Evolutionary conservation across 2,888 invertebrate genomes (phyloP).

Genomic region (Campoplex nolae): DNA sequence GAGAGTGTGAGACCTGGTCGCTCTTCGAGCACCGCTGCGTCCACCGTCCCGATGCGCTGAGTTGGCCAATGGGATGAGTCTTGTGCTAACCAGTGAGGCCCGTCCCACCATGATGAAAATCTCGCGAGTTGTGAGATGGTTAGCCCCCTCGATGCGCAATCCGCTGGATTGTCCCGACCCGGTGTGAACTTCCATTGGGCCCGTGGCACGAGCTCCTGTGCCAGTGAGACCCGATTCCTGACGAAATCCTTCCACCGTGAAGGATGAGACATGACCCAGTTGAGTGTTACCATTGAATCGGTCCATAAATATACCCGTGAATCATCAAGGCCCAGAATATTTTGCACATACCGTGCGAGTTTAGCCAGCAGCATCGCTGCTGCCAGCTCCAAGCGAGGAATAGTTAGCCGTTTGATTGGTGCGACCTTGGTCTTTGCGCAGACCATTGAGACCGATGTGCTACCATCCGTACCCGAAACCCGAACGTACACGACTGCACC

Average conservation of each 20-base stretch:
- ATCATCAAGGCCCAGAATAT: not conserved
- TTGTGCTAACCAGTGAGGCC: not conserved
- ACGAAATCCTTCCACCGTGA: conserved; percentile 23
- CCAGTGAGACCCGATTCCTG: not conserved
- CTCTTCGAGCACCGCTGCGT: not conserved
- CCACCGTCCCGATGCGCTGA: not conserved
- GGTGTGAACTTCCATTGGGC: not conserved
- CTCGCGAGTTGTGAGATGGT: not conserved
- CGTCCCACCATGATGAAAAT: conserved; percentile 4
- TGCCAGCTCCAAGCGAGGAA: conserved; percentile 73
- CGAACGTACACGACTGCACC: conserved; percentile 38
- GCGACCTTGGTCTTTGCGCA: conserved; percentile 63
- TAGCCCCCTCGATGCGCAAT: conserved; percentile 24
- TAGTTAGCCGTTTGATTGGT: conserved; percentile 62
- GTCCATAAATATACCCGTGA: not conserved
- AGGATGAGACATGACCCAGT: not conserved
- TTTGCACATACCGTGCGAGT: conserved; percentile 1
- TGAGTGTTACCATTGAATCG: not conserved
- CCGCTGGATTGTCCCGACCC: conserved; percentile 14
- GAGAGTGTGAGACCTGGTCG: not conserved
- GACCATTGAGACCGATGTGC: conserved; percentile 4
- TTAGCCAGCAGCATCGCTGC: conserved; percentile 64
- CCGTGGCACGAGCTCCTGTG: not conserved
- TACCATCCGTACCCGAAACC: not conserved
- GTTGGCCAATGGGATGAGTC: not conserved